Evolutionary conservation across 2,888 invertebrate species (phyloP).

Genomic region (Sialis fuliginosa): DNA sequence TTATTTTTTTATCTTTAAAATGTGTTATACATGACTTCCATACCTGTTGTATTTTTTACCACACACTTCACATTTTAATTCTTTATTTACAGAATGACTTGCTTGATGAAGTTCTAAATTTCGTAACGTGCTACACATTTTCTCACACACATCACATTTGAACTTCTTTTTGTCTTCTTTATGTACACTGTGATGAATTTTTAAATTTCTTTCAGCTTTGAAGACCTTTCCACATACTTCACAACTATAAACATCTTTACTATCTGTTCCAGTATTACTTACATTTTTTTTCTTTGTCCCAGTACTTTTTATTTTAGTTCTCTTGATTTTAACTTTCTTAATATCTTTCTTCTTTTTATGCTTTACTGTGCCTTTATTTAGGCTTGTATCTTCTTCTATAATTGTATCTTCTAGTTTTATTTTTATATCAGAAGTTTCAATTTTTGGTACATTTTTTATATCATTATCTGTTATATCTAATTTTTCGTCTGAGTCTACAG

Average conservation of each 20-base stretch:
- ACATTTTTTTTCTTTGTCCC: background rate
- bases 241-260: background rate
- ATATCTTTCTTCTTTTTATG: no score
- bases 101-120: no score
- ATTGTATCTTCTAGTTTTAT: background rate
- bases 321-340: background rate
- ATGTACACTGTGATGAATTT: background rate
- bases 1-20: no score
- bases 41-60: no score
- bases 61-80: no score
- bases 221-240: background rate
- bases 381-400: background rate
- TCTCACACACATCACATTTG: background rate
- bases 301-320: background rate
- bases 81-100: no score
- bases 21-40: no score
- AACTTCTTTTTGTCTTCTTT: background rate
- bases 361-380: background rate
- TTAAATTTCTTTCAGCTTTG: background rate
- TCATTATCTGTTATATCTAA: background rate
- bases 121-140: no score
- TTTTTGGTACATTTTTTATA: background rate
- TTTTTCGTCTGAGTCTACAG: background rate
- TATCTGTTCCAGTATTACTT: background rate
- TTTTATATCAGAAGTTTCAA: background rate